These are phyloP conservation scores for Thalassophryne amazonica DNA, from an alignment of 2,797 vertebrate genomes.

Conservation along the genomic window DNA sequence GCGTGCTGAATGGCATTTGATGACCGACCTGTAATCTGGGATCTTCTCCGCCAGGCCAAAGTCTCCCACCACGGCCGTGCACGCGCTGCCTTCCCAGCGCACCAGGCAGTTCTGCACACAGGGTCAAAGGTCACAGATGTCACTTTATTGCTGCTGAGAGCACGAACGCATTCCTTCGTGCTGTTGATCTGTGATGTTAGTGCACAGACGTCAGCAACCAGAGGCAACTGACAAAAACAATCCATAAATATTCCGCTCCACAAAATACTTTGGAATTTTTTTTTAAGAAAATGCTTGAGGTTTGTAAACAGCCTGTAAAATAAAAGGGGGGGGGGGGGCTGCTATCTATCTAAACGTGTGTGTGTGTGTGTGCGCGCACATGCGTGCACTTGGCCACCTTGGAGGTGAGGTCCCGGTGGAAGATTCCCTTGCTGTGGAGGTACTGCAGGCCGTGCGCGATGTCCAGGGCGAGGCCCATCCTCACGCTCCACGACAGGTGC, in stretches of 20 bases:
- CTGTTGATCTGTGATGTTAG: no score
- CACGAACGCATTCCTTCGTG: no score
- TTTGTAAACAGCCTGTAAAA: no score
- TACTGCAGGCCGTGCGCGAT: conserved; percentile 88
- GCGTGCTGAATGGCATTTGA: not conserved
- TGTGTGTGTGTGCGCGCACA: not conserved
- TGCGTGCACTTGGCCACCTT: conserved; percentile 77
- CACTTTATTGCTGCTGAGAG: not conserved
- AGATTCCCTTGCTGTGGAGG: conserved; percentile 94
- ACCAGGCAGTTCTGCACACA: conserved; percentile 90
- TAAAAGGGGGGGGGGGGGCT: no score
- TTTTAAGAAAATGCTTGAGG: no score
- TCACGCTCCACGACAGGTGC: conserved; percentile 83
- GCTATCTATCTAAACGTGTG: no score
- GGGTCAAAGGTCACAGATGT: conserved; percentile 32
- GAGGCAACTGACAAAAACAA: no score
- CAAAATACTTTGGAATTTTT: no score
- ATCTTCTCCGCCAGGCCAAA: conserved; percentile 97
- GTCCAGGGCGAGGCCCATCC: conserved; percentile 86
- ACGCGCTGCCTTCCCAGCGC: conserved; percentile 80
- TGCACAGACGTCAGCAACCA: no score
- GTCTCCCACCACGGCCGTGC: conserved; percentile 91
- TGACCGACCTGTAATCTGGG: conserved; percentile 87
- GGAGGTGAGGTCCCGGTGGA: conserved; percentile 95
- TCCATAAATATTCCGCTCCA: no score